Percentiles rank a stretch among this genome's conserved stretches.
Evolutionary conservation across 2,888 invertebrate species (phyloP).

Genomic region (Leucoma salicis): DNA sequence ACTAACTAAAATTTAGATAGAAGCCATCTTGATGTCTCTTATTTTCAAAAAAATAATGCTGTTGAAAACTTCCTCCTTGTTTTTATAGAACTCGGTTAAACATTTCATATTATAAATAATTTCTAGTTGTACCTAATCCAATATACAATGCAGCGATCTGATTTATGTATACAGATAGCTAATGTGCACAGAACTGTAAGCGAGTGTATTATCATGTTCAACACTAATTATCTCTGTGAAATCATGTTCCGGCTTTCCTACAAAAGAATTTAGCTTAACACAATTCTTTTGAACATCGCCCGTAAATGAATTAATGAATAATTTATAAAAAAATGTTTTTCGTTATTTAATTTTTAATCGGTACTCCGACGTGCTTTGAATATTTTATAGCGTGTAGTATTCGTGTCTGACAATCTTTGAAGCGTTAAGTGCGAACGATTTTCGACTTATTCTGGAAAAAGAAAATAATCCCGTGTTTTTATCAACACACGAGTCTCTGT

Average conservation of each 20-base stretch:
- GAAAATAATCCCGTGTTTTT: too few species aligned
- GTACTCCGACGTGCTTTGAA: not conserved
- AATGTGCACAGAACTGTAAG: too few species aligned
- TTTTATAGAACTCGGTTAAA: too few species aligned
- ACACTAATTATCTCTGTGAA: slow-evolving; percentile 24
- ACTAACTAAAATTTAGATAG: too few species aligned
- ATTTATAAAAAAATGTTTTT: slow-evolving; percentile 13
- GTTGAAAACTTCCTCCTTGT: too few species aligned
- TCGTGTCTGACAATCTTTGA: not conserved
- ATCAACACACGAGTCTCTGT: too few species aligned
- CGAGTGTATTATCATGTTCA: slow-evolving; percentile 11
- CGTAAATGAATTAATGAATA: slow-evolving; percentile 18
- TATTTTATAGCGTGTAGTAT: not conserved
- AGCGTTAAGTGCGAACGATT: not conserved
- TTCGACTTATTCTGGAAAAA: not conserved
- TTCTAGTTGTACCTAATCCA: too few species aligned
- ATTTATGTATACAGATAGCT: too few species aligned
- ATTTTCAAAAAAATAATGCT: too few species aligned
- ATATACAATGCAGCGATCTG: too few species aligned
- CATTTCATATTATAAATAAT: too few species aligned
- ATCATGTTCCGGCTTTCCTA: slow-evolving; percentile 26
- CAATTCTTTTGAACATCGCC: slow-evolving; percentile 5
- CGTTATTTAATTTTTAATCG: slow-evolving; percentile 1
- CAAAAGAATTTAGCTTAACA: slow-evolving; percentile 18
- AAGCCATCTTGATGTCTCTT: too few species aligned